Conservation (phyloP, 2,888 invertebrate species). For the Orthosia incerta region DNA sequence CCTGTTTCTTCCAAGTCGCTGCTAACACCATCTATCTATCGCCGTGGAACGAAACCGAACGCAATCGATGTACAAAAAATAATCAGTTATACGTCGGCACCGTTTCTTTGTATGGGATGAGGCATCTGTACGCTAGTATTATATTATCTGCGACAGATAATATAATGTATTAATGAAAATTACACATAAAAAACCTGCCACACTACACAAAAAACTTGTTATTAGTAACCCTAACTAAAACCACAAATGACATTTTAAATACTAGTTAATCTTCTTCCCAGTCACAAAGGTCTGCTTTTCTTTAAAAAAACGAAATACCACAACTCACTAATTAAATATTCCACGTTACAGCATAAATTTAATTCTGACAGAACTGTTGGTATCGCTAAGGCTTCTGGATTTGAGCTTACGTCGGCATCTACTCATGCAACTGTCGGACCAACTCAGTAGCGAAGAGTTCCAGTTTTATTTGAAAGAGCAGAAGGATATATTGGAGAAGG, state of each 20-base stretch:
- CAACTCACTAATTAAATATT: slow-evolving; percentile 43
- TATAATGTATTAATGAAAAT: no score
- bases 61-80: no score
- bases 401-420: slow-evolving; percentile 69
- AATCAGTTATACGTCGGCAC: no score
- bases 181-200: no score
- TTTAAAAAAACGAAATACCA: slow-evolving; percentile 31
- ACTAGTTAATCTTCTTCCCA: slow-evolving; percentile 8
- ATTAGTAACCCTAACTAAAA: not conserved
- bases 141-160: no score
- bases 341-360: slow-evolving; percentile 74
- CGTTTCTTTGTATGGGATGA: not conserved
- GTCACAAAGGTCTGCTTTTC: slow-evolving; percentile 9
- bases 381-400: slow-evolving; percentile 73
- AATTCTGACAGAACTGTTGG: slow-evolving; percentile 74
- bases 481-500: slow-evolving; percentile 66
- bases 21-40: no score
- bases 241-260: slow-evolving; percentile 1
- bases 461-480: slow-evolving; percentile 59
- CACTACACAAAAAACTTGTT: no score
- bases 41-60: no score
- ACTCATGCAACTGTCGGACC: slow-evolving; percentile 68
- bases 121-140: no score
- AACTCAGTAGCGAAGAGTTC: slow-evolving; percentile 72
- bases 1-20: no score